These are phyloP conservation scores for Sinonovacula constricta DNA, from an alignment of 1,140 invertebrate species.

Conservation along the genomic window DNA sequence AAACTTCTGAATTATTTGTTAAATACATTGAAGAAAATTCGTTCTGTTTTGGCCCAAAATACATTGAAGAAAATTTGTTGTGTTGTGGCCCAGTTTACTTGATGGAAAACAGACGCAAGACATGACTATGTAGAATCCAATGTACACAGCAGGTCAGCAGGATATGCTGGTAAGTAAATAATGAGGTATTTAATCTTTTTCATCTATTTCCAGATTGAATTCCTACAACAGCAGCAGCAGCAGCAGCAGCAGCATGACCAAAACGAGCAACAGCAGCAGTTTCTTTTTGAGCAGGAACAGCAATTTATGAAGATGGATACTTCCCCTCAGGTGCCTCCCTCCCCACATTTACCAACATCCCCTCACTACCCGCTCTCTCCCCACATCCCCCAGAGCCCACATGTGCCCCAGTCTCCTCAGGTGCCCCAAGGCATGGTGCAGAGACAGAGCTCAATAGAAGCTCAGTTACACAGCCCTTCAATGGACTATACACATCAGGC, in stretches of 20 bases:
- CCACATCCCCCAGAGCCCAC: conserved; percentile 8
- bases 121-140: too few relatives aligned
- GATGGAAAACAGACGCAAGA: too few relatives aligned
- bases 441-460: conserved; percentile 53
- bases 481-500: conserved; percentile 18
- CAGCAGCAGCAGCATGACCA: conserved; percentile 71
- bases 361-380: conserved; percentile 18
- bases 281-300: conserved; percentile 18
- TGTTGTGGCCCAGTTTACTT: too few relatives aligned
- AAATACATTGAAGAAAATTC: too few relatives aligned
- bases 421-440: conserved; percentile 52
- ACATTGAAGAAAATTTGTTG: too few relatives aligned
- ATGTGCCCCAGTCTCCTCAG: conserved; percentile 42
- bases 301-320: neutral
- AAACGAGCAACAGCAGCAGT: conserved; percentile 63
- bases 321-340: conserved; percentile 27
- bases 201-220: conserved; percentile 53
- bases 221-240: conserved; percentile 62
- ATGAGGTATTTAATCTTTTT: too few relatives aligned
- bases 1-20: neutral
- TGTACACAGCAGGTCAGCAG: too few relatives aligned
- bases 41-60: too few relatives aligned
- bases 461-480: conserved; percentile 33
- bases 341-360: conserved; percentile 40
- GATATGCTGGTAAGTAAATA: conserved; percentile 26